Evolutionary conservation across 2,113 vertebrate species (phyloP), one percentile per base, ranked within the genome.

Genomic region (Balaenoptera acutorostrata): DNA sequence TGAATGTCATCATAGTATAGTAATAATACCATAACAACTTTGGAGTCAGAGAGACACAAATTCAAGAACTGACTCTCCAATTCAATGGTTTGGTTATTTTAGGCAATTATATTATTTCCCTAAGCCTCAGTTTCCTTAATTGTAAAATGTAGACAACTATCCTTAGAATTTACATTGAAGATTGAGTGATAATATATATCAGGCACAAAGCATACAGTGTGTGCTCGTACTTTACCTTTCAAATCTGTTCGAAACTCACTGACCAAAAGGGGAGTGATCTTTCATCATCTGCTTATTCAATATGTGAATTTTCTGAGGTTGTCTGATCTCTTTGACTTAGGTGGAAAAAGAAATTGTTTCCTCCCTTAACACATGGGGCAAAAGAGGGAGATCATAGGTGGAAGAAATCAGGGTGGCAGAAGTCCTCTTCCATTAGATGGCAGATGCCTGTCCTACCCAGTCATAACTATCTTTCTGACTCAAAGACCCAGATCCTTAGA

Each of bases 361-460:
- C 25, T 61, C 18, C 25, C 3, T 71, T 57, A 57, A 64, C 7
- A 71, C 3, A 5, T 17, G 2, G 6, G 1, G 0, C 23, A n/a
- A 69, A 89, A 84, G 31, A 64, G 14, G 7, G 15, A 93, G 18
- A 64, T 27, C 6, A 12, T 72, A 20, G 5, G 10, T 61, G 29
- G 23, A 55, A 25, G 21, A 82, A 44, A 49, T 10, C 10, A 78
- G 13, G 36, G 2, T 7, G 23, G 8, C 2, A 8, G 3, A 11
- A 33, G 21, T 44, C 5, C 4, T 66, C 0, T 33, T 21, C 27
- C 6, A 13, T 2, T n/a, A 33, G 6, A 15, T 25, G 8, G 14
- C 27, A 2, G 12, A 8, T 71, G 4, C 13, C 6, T 33, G 31
- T 11, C 21, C 21, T 89, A 11, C 8, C 8, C 33, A 7, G 11